phyloP scores from a whole-genome alignment of 2,797 vertebrate species.

The Australoheros facetus region DNA sequence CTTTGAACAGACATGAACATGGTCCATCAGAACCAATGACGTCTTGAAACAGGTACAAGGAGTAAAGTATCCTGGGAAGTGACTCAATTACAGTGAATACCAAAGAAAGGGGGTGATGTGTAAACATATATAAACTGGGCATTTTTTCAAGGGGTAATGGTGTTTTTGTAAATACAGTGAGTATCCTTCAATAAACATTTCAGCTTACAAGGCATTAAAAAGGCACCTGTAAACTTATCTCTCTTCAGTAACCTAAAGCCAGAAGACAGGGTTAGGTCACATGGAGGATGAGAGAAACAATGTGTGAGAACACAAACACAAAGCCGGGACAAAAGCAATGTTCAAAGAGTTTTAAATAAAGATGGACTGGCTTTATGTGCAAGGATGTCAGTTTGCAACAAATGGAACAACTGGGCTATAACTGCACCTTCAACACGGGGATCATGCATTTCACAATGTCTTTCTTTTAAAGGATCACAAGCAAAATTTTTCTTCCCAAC shows the following conservation, averaged over 20 bases:
- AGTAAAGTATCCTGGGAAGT: slow-evolving; percentile 29
- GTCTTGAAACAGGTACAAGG: slow-evolving; percentile 30
- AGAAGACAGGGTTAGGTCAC: slow-evolving; percentile 67
- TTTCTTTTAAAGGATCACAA: slow-evolving; percentile 14
- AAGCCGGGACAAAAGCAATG: slow-evolving; percentile 47
- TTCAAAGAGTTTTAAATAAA: slow-evolving; percentile 18
- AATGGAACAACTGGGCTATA: slow-evolving; percentile 7
- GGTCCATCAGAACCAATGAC: slow-evolving; percentile 41
- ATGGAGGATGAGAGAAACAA: slow-evolving; percentile 56
- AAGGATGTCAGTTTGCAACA: slow-evolving; percentile 15
- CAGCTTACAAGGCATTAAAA: slow-evolving; percentile 32
- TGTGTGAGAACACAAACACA: slow-evolving; percentile 35
- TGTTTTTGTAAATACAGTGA: slow-evolving; percentile 20
- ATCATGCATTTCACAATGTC: slow-evolving; percentile 23
- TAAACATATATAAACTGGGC: neutral
- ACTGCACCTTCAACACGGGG: slow-evolving; percentile 9
- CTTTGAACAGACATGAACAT: slow-evolving; percentile 35
- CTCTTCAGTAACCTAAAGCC: slow-evolving; percentile 65
- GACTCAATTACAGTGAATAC: slow-evolving; percentile 25
- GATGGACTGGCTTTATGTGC: slow-evolving; percentile 36
- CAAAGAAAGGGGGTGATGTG: slow-evolving; percentile 9
- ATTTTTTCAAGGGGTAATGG: neutral
- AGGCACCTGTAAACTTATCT: slow-evolving; percentile 52
- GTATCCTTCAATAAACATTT: slow-evolving; percentile 24
- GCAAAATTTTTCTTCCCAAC: slow-evolving; percentile 18